Evolutionary conservation across 2,113 vertebrate species (phyloP), one percentile per base, ranked within the genome.

Genomic region (Embiotoca jacksoni): DNA sequence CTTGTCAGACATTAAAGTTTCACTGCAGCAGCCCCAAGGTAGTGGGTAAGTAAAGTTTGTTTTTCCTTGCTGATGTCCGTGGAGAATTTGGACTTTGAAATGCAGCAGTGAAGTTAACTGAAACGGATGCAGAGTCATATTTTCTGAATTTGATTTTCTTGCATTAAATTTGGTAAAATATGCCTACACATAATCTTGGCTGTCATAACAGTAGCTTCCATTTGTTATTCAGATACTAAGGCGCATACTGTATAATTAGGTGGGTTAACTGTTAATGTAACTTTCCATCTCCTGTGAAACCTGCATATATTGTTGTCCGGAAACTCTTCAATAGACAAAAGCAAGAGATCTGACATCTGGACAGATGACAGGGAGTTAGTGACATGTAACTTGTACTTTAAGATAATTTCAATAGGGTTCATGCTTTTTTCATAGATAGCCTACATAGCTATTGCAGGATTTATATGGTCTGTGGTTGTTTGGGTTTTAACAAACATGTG

Each of bases 1-100:
- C 70, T 80, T 81, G 74, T 81, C 78, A 84, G 59, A 72, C 44
- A 50, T 66, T 63, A 67, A 83, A 75, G 71, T 88, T 78, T 83
- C 37, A 72, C 36, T 71, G 57, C 67, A 54, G 63, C 64, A 57
- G 65, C 61, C 61, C 60, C 2, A 35, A 86, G 53, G 71, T 75
- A 14, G 47, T 6, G 7, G 65, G 30, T 47, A 5, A 61, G 46
- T 60, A 23, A 36, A 78, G 36, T 66, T 82, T 62, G 50, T 50
- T 65, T 65, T 58, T 39, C 66, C 72, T 35, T 69, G 53, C 72
- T 72, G 53, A 57, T 58, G 44, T 63, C 33, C 1, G 0, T 83
- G 30, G 69, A 74, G 61, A 79, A 73, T 71, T 63, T 65, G 41
- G 36, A 37, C 37, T 66, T 62, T 4, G 1, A 46, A 75, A 65